These are phyloP conservation scores for Apocheima hispidaria DNA, from an alignment of 2,888 invertebrate genomes.

Conservation along the genomic window DNA sequence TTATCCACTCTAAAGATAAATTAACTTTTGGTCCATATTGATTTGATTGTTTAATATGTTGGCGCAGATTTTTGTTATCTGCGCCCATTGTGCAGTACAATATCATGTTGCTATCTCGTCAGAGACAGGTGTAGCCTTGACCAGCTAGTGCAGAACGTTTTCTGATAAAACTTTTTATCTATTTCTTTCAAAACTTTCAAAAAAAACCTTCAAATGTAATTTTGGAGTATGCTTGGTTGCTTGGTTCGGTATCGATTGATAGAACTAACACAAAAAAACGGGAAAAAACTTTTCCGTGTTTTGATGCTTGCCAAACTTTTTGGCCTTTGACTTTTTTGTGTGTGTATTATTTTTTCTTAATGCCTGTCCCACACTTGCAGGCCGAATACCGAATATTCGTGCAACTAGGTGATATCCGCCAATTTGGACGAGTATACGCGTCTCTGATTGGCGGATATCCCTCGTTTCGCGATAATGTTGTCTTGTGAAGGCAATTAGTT, in stretches of 20 bases:
- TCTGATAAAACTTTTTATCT: constrained; percentile 1
- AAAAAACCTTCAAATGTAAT: neutral
- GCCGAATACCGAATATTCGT: too few species aligned
- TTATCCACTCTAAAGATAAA: neutral
- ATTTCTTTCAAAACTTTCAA: neutral
- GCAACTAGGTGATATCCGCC: too few species aligned
- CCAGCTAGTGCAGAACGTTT: neutral
- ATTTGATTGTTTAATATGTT: neutral
- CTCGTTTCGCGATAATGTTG: too few species aligned
- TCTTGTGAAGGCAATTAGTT: too few species aligned
- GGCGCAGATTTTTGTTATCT: neutral
- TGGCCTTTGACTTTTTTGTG: too few species aligned
- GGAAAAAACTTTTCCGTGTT: too few species aligned
- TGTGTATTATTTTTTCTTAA: too few species aligned
- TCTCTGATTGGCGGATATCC: too few species aligned
- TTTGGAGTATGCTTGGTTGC: neutral
- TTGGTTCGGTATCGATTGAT: neutral
- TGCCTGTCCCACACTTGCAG: too few species aligned
- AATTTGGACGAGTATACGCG: too few species aligned
- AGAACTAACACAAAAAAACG: neutral
- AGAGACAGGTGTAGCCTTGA: neutral
- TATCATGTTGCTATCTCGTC: neutral
- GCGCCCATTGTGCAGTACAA: neutral
- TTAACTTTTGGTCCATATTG: neutral
- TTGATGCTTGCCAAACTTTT: too few species aligned